Evolutionary conservation across 2,888 invertebrate genomes (phyloP).

Genomic region (Agonum fuliginosum): DNA sequence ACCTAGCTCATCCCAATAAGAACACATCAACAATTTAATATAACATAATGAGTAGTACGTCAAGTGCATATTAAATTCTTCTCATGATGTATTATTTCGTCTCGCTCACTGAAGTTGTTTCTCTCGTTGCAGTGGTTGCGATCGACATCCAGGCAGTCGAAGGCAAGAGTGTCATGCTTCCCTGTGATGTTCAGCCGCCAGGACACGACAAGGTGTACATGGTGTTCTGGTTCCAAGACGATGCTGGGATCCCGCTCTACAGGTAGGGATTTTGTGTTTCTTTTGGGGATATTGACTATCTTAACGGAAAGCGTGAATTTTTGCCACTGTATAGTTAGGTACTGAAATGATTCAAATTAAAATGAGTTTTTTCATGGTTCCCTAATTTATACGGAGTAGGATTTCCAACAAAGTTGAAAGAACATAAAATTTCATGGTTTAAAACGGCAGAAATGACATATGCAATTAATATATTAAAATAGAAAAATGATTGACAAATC

Average conservation of each 20-base stretch:
- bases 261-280: slow-evolving; percentile 76
- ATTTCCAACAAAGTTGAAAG: no score
- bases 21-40: slow-evolving; percentile 14
- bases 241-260: slow-evolving; percentile 90
- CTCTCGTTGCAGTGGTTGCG: slow-evolving; percentile 73
- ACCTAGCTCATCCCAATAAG: no score
- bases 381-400: no score
- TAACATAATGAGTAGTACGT: slow-evolving; percentile 16
- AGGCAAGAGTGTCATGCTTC: slow-evolving; percentile 89
- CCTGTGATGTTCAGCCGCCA: slow-evolving; percentile 89
- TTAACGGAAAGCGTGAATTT: no score
- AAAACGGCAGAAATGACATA: no score
- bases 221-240: slow-evolving; percentile 94
- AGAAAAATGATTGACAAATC: no score
- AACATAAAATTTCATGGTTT: no score
- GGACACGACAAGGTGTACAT: slow-evolving; percentile 91
- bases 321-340: no score
- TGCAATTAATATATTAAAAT: no score
- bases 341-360: no score
- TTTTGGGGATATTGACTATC: no score
- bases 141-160: slow-evolving; percentile 91
- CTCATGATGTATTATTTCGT: slow-evolving; percentile 14
- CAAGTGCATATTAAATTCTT: slow-evolving; percentile 21
- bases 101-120: slow-evolving; percentile 1
- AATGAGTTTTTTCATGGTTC: no score